phyloP scores from a whole-genome alignment of 1,140 invertebrate genomes.

The Camponotus pennsylvanicus region DNA sequence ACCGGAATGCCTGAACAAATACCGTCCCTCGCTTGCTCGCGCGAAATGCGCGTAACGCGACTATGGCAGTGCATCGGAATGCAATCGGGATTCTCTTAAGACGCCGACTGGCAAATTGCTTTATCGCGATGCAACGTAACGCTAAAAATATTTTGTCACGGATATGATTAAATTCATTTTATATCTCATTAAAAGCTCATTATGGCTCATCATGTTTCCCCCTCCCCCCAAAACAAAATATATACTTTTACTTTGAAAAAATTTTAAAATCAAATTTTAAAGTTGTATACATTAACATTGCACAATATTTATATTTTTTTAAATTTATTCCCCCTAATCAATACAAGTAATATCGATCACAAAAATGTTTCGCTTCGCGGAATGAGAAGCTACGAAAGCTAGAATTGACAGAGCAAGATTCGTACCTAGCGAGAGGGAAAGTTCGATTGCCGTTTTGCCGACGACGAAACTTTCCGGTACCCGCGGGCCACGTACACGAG shows the following conservation, averaged over 20 bases:
- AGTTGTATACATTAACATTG: background rate
- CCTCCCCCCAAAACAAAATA: background rate
- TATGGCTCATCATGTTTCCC: background rate
- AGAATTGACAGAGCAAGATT: background rate
- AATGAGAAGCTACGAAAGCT: background rate
- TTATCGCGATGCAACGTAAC: conserved; percentile 37
- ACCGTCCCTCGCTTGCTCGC: conserved; percentile 60
- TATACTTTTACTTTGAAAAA: background rate
- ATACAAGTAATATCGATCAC: background rate
- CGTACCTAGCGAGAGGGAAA: conserved; percentile 20
- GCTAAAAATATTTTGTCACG: conserved; percentile 46
- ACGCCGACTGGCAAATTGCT: conserved; percentile 57
- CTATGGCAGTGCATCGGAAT: conserved; percentile 52
- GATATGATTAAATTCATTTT: background rate
- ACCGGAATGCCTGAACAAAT: conserved; percentile 76
- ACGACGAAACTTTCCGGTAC: conserved; percentile 60
- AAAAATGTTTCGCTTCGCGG: background rate
- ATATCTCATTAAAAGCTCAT: background rate
- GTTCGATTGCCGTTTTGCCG: conserved; percentile 37
- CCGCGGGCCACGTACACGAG: conserved; percentile 60
- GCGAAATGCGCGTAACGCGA: conserved; percentile 46
- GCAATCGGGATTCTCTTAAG: conserved; percentile 56
- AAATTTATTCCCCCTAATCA: background rate
- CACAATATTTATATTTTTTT: background rate
- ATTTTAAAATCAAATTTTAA: background rate